Conservation (phyloP, 2,797 vertebrate genomes). For the Glyptemys insculpta region DNA sequence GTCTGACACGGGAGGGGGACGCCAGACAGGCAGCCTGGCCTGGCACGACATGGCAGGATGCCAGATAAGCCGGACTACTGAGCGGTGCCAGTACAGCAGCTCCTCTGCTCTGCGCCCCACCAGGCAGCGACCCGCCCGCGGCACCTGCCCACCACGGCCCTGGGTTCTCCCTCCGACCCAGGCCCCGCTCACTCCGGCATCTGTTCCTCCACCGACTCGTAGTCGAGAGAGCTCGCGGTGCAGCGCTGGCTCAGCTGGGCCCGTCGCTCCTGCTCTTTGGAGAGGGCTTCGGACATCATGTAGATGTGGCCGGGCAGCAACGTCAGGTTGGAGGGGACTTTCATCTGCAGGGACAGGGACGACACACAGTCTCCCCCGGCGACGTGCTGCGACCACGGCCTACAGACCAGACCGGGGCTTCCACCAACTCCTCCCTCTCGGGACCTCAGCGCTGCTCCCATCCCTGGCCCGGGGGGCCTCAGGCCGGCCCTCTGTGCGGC, state of each 20-base stretch:
- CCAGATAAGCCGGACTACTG: no score
- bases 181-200: neutral
- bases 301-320: slow-evolving; percentile 89
- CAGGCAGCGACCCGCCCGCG: no score
- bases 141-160: neutral
- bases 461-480: no score
- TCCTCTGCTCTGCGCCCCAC: neutral
- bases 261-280: slow-evolving; percentile 79
- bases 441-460: neutral
- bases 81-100: neutral
- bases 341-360: slow-evolving; percentile 76
- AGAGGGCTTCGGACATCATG: slow-evolving; percentile 81
- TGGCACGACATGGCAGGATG: no score
- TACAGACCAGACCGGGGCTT: neutral
- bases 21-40: no score
- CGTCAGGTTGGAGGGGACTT: slow-evolving; percentile 80
- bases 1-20: no score
- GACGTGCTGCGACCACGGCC: no score
- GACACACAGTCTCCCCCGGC: neutral
- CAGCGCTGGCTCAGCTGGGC: slow-evolving; percentile 75
- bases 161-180: neutral
- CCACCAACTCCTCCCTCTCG: neutral
- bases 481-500: no score
- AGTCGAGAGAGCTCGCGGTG: neutral
- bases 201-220: no score